phyloP scores from a whole-genome alignment of 2,113 vertebrate species.

The Australoheros scitulus region DNA sequence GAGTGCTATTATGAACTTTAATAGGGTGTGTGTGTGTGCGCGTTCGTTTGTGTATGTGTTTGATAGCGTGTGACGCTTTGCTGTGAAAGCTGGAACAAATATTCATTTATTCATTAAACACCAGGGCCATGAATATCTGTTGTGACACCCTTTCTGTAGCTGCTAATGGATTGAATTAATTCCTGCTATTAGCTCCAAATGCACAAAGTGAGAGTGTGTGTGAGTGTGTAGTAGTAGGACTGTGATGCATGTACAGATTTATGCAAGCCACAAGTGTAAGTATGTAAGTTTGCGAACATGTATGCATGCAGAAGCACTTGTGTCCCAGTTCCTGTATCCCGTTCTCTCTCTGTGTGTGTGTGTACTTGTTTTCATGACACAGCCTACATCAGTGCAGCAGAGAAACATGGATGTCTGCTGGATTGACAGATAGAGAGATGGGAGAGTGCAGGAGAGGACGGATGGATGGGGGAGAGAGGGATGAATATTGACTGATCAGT shows the following conservation, averaged over 20 bases:
- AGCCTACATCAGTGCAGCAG: conserved; percentile 59
- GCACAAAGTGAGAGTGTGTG: conserved; percentile 9
- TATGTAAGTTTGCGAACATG: conserved; percentile 40
- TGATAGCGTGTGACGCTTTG: conserved; percentile 39
- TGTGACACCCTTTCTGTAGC: conserved; percentile 75
- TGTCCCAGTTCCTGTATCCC: neutral
- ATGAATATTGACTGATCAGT: conserved; percentile 79
- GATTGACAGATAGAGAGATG: conserved; percentile 76
- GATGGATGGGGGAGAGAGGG: conserved; percentile 67
- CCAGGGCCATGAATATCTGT: conserved; percentile 70
- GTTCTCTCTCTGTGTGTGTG: neutral
- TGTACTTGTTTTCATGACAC: conserved; percentile 63
- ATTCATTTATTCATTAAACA: conserved; percentile 87
- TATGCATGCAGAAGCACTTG: conserved; percentile 37
- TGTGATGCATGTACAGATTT: neutral
- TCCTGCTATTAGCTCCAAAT: conserved; percentile 72
- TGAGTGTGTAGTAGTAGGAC: neutral
- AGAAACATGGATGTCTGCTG: conserved; percentile 55
- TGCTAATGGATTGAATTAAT: conserved; percentile 82
- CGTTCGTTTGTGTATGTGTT: conserved; percentile 19
- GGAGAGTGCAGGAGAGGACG: conserved; percentile 75
- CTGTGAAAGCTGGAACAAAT: conserved; percentile 75
- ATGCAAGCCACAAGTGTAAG: conserved; percentile 20
- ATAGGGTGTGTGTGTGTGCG: conserved; percentile 25
- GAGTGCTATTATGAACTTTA: conserved; percentile 60